Conservation (phyloP, 2,797 vertebrate genomes). For the Rhynchotus rufescens region DNA sequence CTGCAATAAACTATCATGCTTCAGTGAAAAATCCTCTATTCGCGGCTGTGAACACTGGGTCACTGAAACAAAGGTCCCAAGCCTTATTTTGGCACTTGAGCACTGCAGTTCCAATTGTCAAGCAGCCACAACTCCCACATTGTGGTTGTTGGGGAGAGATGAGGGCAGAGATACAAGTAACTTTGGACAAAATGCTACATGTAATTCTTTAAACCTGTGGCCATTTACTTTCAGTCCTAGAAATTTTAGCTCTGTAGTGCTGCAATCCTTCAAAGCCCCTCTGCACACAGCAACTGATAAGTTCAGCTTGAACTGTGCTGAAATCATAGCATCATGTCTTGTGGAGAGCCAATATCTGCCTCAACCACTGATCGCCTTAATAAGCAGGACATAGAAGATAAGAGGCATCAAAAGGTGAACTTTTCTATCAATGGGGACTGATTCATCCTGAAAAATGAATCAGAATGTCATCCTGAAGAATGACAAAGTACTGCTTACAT, state of each 20-base stretch:
- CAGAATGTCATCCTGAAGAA: neutral
- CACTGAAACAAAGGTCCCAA: neutral
- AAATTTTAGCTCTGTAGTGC: rapidly evolving
- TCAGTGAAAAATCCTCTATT: neutral
- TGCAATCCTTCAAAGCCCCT: neutral
- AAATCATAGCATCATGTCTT: rapidly evolving
- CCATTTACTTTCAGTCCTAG: neutral
- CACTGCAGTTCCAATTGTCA: neutral
- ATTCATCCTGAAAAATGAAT: neutral
- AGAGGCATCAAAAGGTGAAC: neutral
- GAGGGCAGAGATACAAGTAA: neutral
- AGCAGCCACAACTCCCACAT: neutral
- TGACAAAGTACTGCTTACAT: slow-evolving; percentile 38
- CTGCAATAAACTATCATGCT: neutral
- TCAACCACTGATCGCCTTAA: neutral
- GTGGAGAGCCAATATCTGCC: neutral
- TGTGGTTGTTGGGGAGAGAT: rapidly evolving
- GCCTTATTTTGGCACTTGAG: neutral
- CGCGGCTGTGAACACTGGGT: rapidly evolving
- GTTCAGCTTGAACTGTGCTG: neutral
- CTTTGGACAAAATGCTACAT: rapidly evolving
- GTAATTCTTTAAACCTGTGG: neutral
- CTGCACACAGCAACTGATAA: rapidly evolving
- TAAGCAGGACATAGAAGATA: neutral
- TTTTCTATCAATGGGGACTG: neutral